Percentiles rank a stretch among this genome's conserved stretches.
Conservation (phyloP, 2,113 vertebrate species). For the Actinemys pallida region DNA sequence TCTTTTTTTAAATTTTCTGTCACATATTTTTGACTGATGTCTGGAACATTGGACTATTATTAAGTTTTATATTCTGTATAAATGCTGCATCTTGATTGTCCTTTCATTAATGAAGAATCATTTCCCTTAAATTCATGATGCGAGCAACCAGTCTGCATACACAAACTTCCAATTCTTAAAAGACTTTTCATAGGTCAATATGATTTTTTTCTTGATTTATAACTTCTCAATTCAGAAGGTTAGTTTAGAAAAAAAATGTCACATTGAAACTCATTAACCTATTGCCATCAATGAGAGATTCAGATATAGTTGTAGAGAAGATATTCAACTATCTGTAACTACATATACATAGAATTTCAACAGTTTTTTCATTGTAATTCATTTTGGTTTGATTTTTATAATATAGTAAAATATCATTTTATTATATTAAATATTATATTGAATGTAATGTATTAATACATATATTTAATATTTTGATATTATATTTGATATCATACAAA, state of each 20-base stretch:
- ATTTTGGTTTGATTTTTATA: too few species aligned
- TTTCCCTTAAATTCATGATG: background rate
- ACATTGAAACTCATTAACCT: background rate
- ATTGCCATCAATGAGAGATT: background rate
- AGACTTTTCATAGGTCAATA: background rate
- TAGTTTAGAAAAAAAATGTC: too few species aligned
- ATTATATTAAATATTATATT: too few species aligned
- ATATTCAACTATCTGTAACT: background rate
- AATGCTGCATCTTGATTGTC: background rate
- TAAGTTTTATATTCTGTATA: too few species aligned
- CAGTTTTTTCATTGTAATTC: too few species aligned
- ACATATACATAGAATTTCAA: too few species aligned
- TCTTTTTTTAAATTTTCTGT: background rate
- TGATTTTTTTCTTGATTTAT: background rate
- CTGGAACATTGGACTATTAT: background rate
- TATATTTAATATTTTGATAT: too few species aligned
- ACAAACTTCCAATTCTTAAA: background rate
- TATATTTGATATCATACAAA: too few species aligned
- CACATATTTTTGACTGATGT: background rate
- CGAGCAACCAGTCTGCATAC: background rate
- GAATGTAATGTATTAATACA: too few species aligned
- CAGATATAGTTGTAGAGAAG: background rate
- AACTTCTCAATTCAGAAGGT: background rate
- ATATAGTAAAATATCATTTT: too few species aligned
- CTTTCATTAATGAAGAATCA: background rate